A percentile compares a stretch with the other conserved stretches of the same genome.
Evolutionary conservation across 2,888 invertebrate species (phyloP).

Genomic region (Ophion obscuratus): DNA sequence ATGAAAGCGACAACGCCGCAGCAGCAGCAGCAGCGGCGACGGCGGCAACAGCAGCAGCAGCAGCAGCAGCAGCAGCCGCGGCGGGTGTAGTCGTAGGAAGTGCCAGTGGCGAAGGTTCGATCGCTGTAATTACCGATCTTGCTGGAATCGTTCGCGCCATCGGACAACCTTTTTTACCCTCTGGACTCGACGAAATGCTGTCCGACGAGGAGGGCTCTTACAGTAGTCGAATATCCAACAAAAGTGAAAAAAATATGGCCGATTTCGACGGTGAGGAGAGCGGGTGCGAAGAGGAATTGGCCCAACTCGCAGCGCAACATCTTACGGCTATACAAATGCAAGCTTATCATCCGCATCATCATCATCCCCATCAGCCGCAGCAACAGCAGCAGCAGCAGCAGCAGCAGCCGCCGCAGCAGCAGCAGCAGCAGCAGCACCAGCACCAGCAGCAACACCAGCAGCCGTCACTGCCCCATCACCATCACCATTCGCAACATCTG

Average conservation of each 20-base stretch:
- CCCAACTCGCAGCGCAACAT: conserved; percentile 89
- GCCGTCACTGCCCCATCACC: conserved; percentile 52
- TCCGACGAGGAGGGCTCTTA: conserved; percentile 89
- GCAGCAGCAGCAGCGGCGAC: conserved; percentile 76
- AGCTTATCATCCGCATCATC: conserved; percentile 81
- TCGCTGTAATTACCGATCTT: conserved; percentile 84
- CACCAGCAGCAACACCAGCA: conserved; percentile 77
- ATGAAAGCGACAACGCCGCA: conserved; percentile 77
- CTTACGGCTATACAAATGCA: conserved; percentile 82
- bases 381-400: conserved; percentile 50
- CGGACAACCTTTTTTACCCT: conserved; percentile 79
- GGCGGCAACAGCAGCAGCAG: conserved; percentile 79
- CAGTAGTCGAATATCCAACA: conserved; percentile 96
- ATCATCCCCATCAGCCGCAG: conserved; percentile 69
- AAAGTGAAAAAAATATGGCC: conserved; percentile 97
- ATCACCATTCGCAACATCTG: conserved; percentile 67
- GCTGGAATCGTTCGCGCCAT: conserved; percentile 83
- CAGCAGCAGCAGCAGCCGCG: conserved; percentile 49
- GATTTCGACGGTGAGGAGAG: conserved; percentile 97
- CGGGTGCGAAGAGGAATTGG: conserved; percentile 93
- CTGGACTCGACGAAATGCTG: conserved; percentile 81
- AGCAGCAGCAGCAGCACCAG: conserved; percentile 52
- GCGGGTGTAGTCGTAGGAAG: conserved; percentile 76
- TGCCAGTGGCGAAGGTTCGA: conserved; percentile 77
- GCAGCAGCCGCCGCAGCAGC: conserved; percentile 42